Base-by-base conservation (phyloP, 2,797 vertebrate species). In the Squalus acanthias region DNA sequence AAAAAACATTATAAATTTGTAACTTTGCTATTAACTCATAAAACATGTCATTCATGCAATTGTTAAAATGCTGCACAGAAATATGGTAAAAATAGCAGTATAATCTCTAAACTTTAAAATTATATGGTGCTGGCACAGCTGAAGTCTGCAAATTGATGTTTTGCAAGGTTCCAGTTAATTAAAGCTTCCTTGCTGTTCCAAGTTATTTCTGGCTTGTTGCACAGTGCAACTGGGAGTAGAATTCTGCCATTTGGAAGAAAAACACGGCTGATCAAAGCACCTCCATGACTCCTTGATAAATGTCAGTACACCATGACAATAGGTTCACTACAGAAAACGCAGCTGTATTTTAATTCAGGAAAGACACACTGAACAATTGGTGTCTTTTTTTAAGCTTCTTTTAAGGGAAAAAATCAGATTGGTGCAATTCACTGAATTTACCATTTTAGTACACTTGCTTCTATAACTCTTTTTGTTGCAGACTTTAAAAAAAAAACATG, bases 211-310 rank as follows among this genome's bases (percentile, higher is more conserved):
- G 88, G 57, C 88, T 12, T 63, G 60, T 91, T 89, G 53, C 88
- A 63, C 57, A 63, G 33, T 91, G 93, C 65, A 70, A 70, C 67
- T 69, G 65, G 93, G 93, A 95, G 22, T 69, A 70, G 22, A 95
- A 95, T 95, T 70, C 91, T 95, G 65, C 22, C 67, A 95, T 46
- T 95, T 88, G 87, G 26, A 88, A 88, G 87, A n/a, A 57, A 88
- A 88, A 29, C 74, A 53, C 67, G 12, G 39, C 39, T 69, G 65
- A 50, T 70, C 93, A 46, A 24, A 70, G 67, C 65, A 50, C 39
- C 39, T 69, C 93, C 33, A n/a, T 39, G 50, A 69, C 20, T 94
- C n/a, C 93, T 70, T 69, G 57, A 91, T 60, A 63, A 69, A 46
- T 10, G 67, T 70, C n/a, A 50, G n/a, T 70, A 8, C 46, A 46